Percentiles rank a stretch among this genome's conserved stretches.
These are phyloP conservation scores for Prietella phreatophila DNA, from an alignment of 2,113 vertebrate species.

Conservation along the genomic window DNA sequence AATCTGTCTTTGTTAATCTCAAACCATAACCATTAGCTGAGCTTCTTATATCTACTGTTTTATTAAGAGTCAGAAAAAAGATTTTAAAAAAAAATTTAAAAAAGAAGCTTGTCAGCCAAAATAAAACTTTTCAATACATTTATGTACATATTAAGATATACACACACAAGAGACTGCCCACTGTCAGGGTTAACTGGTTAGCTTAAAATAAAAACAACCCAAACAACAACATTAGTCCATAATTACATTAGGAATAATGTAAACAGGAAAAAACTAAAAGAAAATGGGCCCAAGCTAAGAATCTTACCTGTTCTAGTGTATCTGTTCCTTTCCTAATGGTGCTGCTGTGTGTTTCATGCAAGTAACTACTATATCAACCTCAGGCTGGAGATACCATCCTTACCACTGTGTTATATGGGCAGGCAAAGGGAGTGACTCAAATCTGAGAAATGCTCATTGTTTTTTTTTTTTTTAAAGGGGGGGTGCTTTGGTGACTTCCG, in stretches of 20 bases:
- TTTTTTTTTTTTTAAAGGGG: neutral
- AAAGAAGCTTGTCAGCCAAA: neutral
- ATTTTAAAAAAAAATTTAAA: neutral
- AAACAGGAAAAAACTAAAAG: neutral
- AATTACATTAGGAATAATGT: neutral
- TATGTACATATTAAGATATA: neutral
- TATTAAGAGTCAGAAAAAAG: neutral
- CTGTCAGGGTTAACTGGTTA: slow-evolving; percentile 31
- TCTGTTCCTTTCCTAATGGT: slow-evolving; percentile 37
- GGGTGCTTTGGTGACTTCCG: neutral
- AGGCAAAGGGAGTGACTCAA: slow-evolving; percentile 53
- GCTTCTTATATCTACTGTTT: neutral
- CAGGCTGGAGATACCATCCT: slow-evolving; percentile 34
- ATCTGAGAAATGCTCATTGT: slow-evolving; percentile 45
- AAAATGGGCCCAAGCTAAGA: slow-evolving; percentile 1
- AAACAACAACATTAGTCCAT: neutral
- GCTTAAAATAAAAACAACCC: neutral
- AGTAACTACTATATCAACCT: slow-evolving; percentile 41
- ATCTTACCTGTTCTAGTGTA: slow-evolving; percentile 54
- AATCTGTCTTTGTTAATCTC: neutral
- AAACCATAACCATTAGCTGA: neutral
- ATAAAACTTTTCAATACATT: neutral
- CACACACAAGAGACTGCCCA: neutral
- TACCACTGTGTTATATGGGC: slow-evolving; percentile 40
- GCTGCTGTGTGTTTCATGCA: slow-evolving; percentile 40